phyloP scores from a whole-genome alignment of 2,797 vertebrate species.

The Micrastur ruficollis region DNA sequence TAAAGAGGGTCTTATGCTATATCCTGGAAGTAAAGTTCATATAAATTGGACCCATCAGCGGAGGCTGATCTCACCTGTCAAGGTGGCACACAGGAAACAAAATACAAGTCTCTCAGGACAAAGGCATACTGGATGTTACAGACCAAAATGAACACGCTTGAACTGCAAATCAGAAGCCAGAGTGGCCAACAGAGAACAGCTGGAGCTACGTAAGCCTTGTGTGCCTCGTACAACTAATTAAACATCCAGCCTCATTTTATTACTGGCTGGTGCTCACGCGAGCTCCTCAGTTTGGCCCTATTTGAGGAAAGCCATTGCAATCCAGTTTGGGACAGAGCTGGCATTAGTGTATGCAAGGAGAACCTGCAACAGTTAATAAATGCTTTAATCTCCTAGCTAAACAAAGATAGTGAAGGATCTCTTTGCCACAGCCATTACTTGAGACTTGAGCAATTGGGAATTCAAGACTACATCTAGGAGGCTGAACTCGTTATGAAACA shows the following conservation, averaged over 20 bases:
- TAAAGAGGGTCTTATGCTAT: background rate
- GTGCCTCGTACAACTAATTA: background rate
- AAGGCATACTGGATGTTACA: background rate
- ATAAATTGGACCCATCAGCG: background rate
- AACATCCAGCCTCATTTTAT: background rate
- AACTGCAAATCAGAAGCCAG: slow-evolving; percentile 9
- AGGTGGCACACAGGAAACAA: background rate
- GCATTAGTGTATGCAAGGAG: background rate
- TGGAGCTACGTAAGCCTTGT: background rate
- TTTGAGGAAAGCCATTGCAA: background rate
- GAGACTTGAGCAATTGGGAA: background rate
- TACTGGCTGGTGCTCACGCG: background rate
- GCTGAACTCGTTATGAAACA: background rate
- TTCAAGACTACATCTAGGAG: background rate
- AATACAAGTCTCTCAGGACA: background rate
- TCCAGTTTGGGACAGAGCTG: background rate
- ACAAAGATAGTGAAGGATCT: background rate
- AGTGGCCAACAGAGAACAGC: background rate
- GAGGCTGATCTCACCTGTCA: background rate
- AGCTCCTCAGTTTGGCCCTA: background rate
- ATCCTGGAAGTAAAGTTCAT: background rate
- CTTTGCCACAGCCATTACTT: background rate
- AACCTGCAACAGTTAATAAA: background rate
- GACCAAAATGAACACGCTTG: background rate
- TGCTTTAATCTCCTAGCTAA: background rate